A percentile compares a stretch with the other conserved stretches of the same genome.
Conservation (phyloP, 2,888 invertebrate genomes). For the Nezara viridula region DNA sequence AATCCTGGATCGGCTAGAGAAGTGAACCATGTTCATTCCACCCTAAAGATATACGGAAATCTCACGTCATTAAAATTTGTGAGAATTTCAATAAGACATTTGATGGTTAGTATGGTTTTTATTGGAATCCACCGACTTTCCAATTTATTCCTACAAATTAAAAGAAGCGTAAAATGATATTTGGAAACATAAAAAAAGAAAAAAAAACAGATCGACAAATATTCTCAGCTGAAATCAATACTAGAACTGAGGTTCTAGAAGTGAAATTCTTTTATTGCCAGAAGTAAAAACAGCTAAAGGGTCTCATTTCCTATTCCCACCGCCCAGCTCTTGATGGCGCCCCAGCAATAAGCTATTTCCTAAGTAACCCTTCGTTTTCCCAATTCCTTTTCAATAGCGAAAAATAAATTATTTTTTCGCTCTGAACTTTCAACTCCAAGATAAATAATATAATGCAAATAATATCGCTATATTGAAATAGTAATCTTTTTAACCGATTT, state of each 20-base stretch:
- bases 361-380: slow-evolving; percentile 7
- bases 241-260: not conserved
- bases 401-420: slow-evolving; percentile 1
- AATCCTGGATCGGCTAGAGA: no score
- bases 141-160: not conserved
- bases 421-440: not conserved
- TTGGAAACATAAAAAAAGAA: not conserved
- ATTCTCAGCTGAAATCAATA: not conserved
- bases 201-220: not conserved
- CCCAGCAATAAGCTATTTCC: slow-evolving; percentile 27
- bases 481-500: no score
- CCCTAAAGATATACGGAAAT: no score
- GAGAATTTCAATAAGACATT: no score
- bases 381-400: slow-evolving; percentile 31
- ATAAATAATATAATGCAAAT: not conserved
- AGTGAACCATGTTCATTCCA: no score
- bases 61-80: no score
- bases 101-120: not conserved
- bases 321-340: not conserved
- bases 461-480: not conserved
- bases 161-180: not conserved
- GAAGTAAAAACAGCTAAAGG: slow-evolving; percentile 23
- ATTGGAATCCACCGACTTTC: not conserved
- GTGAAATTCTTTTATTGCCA: slow-evolving; percentile 6
- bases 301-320: slow-evolving; percentile 14